Evolutionary conservation across 1,140 invertebrate genomes (phyloP).

Genomic region (Drosophila hydei): DNA sequence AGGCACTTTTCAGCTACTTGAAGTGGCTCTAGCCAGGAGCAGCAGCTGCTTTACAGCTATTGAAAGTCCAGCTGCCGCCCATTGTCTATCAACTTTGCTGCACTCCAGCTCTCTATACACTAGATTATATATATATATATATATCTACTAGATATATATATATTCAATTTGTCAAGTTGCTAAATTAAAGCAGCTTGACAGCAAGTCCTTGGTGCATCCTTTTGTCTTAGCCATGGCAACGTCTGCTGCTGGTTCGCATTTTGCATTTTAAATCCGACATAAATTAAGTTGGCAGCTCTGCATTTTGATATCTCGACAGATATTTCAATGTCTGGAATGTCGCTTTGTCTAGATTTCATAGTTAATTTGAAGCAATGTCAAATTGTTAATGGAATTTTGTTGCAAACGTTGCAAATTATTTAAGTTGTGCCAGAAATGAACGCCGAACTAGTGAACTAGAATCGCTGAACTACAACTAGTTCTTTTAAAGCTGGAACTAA

Average conservation of each 20-base stretch:
- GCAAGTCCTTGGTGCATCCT: background rate
- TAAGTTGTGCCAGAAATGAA: no score
- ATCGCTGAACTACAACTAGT: no score
- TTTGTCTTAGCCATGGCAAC: slow-evolving; percentile 35
- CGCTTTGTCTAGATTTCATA: slow-evolving; percentile 62
- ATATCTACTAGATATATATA: slow-evolving; percentile 15
- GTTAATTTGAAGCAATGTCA: slow-evolving; percentile 56
- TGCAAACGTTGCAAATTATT: background rate
- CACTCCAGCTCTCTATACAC: background rate
- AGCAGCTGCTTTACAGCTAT: no score
- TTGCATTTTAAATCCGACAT: slow-evolving; percentile 75
- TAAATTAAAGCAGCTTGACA: slow-evolving; percentile 58
- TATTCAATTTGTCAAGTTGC: slow-evolving; percentile 78
- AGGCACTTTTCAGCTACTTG: no score
- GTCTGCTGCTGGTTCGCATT: slow-evolving; percentile 49
- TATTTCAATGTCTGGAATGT: slow-evolving; percentile 65
- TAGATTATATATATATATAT: no score
- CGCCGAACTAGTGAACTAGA: no score
- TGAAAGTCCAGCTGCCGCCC: background rate
- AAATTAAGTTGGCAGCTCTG: slow-evolving; percentile 76
- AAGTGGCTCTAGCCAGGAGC: no score
- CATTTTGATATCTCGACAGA: slow-evolving; percentile 43
- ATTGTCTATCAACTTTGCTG: background rate
- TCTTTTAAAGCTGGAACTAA: no score
- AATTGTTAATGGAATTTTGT: slow-evolving; percentile 1